Percentiles rank a stretch among this genome's conserved stretches.
Conservation (phyloP, 2,888 invertebrate genomes). For the Drosophila pseudotalamancana region DNA sequence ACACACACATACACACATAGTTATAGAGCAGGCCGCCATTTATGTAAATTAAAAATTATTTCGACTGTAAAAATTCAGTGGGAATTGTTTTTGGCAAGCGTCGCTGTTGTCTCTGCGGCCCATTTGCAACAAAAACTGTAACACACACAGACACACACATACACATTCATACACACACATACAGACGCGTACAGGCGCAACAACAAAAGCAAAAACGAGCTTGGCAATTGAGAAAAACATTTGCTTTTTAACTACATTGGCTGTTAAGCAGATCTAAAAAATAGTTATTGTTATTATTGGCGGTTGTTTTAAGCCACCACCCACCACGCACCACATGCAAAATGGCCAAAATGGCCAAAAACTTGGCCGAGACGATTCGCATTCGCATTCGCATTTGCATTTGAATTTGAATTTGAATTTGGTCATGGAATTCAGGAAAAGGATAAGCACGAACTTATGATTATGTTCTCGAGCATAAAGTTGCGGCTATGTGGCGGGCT, state of each 20-base stretch:
- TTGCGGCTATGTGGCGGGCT: slow-evolving; percentile 6
- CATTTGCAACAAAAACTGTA: slow-evolving; percentile 45
- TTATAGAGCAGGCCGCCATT: slow-evolving; percentile 61
- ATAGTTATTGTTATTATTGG: slow-evolving; percentile 78
- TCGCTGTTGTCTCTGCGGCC: slow-evolving; percentile 40
- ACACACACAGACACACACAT: slow-evolving; percentile 13
- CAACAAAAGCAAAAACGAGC: slow-evolving; percentile 35
- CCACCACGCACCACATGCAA: slow-evolving; percentile 36
- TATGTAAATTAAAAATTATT: slow-evolving; percentile 78
- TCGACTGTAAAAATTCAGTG: slow-evolving; percentile 74
- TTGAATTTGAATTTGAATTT: slow-evolving; percentile 26
- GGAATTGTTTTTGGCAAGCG: slow-evolving; percentile 75
- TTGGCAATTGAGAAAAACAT: slow-evolving; percentile 71
- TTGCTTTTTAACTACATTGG: slow-evolving; percentile 76
- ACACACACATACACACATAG: slow-evolving; percentile 22
- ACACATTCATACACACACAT: slow-evolving; percentile 7
- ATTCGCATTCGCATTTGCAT: slow-evolving; percentile 30
- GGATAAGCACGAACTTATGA: slow-evolving; percentile 56
- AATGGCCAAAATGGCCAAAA: slow-evolving; percentile 5
- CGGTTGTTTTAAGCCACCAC: slow-evolving; percentile 47
- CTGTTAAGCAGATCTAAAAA: slow-evolving; percentile 74
- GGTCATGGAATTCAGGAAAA: slow-evolving; percentile 43
- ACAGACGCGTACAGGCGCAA: background rate
- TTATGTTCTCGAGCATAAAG: slow-evolving; percentile 32
- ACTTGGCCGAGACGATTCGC: slow-evolving; percentile 36